Base-by-base conservation (phyloP, 2,888 invertebrate genomes). In the Limnephilus rhombicus region DNA sequence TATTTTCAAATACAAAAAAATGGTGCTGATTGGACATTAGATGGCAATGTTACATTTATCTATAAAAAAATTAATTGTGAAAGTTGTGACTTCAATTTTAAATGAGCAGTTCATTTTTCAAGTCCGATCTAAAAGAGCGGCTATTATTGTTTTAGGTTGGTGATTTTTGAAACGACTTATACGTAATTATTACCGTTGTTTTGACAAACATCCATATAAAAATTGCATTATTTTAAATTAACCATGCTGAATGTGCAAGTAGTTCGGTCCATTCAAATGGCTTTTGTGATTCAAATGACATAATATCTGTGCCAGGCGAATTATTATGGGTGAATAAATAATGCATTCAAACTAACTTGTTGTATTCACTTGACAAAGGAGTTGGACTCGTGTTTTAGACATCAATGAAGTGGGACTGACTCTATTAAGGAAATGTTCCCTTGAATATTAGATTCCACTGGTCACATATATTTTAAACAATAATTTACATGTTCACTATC, bases 261-360 rank as follows among this genome's bases (percentile, higher is more conserved):
- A 1, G n/a, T 68, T 68, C 7, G 24, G 68, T 24, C n/a, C 68
- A 24, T 68, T 68, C 68, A n/a, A n/a, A n/a, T n/a, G 68, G 2
- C 68, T 18, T 18, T 68, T 68, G 68, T 24, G 24, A 68, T 68
- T 68, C 68, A 68, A 68, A 68, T 68, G 18, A 68, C 18, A 68
- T 68, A 68, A 86, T 86, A 86, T 49, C 53, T 34, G 80, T 41
- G 68, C n/a, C 89, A 80, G 24, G 9, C 7, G 80, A 80, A 89
- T 80, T 80, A 89, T 68, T 80, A 89, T n/a, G 41, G 80, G 80
- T 89, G 80, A 37, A 80, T 89, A 89, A 34, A 68, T n/a, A 24
- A 89, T 89, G 68, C 89, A 89, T 89, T 89, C 37, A 80, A 24
- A 68, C 37, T n/a, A 37, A 80, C 34, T n/a, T 41, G n/a, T 31